Evolutionary conservation across 2,888 invertebrate species (phyloP), one percentile per base, ranked within the genome.

Genomic region (Operophtera brumata): DNA sequence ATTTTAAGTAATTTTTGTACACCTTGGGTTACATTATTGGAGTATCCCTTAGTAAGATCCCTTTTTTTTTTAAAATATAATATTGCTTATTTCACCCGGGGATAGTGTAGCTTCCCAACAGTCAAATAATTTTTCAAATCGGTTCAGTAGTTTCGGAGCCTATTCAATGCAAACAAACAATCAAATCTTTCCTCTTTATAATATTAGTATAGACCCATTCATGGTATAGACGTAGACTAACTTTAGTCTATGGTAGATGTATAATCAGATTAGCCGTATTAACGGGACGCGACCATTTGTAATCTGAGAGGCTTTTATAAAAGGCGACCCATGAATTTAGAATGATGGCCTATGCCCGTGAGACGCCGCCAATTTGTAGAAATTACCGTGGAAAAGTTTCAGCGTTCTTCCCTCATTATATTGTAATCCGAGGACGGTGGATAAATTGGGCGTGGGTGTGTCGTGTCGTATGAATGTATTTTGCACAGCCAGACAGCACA

Each of bases 391-490:
- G 65, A 66, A 66, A 70, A 68, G 61, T 69, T 75, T 67, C 62
- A 67, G 66, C 68, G 75, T 73, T 75, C 69, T 75, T 78, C 81
- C 77, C 75, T 78, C 73, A 79, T 83, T 82, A 81, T 71, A 70
- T 57, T 65, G 78, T 81, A 80, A 82, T 78, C 77, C 64, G 76
- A 74, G 78, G 71, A 70, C 66, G 69, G 69, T 69, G 66, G 65
- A 64, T 70, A 78, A 81, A 86, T 82, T 84, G 82, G 71, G 72
- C 73, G 86, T 86, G 80, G 86, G 85, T 64, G 77, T 75, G 71
- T 66, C 67, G 77, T 75, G 71, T 66, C 67, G 72, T 71, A 78
- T 82, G 80, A 85, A 86, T 83, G 82, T 83, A 82, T 76, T 82
- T 84, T 66, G 77, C 77, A 73, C 70, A 71, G 47, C 62, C 55